A percentile compares a stretch with the other conserved stretches of the same genome.
These are phyloP conservation scores for Andrena hattorfiana DNA, from an alignment of 2,888 invertebrate genomes.

Conservation along the genomic window DNA sequence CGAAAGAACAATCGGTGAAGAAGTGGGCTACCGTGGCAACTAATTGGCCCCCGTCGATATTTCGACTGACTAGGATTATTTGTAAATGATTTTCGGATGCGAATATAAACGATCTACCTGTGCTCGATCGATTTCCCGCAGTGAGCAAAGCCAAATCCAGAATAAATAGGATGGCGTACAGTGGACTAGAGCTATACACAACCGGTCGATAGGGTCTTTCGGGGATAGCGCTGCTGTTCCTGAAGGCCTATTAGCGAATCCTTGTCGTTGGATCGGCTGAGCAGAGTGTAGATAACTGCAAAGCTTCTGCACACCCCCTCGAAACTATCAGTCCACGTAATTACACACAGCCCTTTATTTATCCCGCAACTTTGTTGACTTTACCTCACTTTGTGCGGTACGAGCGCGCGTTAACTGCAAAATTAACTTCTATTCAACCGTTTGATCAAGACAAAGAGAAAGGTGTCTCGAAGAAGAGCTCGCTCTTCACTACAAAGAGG, in stretches of 20 bases:
- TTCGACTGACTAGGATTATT: constrained; percentile 7
- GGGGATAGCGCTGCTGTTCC: constrained; percentile 33
- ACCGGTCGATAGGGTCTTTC: constrained; percentile 40
- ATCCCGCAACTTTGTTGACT: constrained; percentile 49
- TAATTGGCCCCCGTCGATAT: constrained; percentile 52
- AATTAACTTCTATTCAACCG: constrained; percentile 40
- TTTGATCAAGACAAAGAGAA: constrained; percentile 51
- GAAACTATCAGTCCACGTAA: constrained; percentile 64
- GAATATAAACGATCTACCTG: no score
- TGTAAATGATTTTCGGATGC: no score
- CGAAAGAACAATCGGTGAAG: constrained; percentile 26
- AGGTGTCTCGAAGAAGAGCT: constrained; percentile 1
- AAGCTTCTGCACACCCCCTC: constrained; percentile 44
- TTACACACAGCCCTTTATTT: constrained; percentile 60
- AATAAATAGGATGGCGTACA: constrained; percentile 46
- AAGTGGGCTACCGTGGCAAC: constrained; percentile 33
- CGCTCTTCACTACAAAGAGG: background rate
- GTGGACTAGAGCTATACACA: constrained; percentile 27
- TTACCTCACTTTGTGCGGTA: constrained; percentile 26
- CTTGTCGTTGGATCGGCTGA: constrained; percentile 49
- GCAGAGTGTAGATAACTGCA: constrained; percentile 43
- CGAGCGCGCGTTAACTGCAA: constrained; percentile 13
- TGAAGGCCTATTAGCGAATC: constrained; percentile 67
- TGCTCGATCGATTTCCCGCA: background rate
- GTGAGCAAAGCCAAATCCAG: constrained; percentile 41